Evolutionary conservation across 2,113 vertebrate species (phyloP).

Genomic region (Motacilla alba): DNA sequence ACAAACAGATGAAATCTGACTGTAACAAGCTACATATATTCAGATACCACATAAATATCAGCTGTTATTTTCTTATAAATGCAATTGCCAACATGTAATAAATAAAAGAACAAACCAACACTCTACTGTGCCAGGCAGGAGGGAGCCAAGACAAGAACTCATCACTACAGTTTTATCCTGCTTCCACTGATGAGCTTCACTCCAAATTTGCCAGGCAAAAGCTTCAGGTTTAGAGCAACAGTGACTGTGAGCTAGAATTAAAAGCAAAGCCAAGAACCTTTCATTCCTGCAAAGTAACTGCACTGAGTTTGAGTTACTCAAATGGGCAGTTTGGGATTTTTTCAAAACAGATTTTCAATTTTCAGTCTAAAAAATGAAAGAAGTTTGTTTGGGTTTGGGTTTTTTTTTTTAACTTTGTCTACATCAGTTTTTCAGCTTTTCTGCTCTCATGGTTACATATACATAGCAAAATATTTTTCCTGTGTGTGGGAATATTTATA

Average conservation of each 20-base stretch:
- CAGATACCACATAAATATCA: conserved; percentile 45
- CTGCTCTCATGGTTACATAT: neutral
- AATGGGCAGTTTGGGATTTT: neutral
- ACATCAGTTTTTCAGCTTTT: neutral
- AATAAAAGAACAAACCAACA: conserved; percentile 53
- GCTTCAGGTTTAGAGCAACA: conserved; percentile 17
- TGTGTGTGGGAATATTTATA: neutral
- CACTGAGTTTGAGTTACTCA: neutral
- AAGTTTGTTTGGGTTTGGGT: neutral
- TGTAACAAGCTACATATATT: conserved; percentile 8
- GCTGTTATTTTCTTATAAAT: conserved; percentile 61
- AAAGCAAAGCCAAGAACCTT: conserved; percentile 1
- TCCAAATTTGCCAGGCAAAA: neutral
- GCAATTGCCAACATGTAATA: conserved; percentile 25
- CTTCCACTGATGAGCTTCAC: conserved; percentile 10
- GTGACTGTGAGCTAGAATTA: neutral
- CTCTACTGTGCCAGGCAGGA: conserved; percentile 23
- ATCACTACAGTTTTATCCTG: neutral
- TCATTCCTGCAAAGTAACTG: neutral
- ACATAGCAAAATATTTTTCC: neutral
- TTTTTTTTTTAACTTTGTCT: neutral
- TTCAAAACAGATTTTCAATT: neutral
- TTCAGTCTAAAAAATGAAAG: neutral
- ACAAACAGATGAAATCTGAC: conserved; percentile 36
- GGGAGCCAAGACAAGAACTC: conserved; percentile 30